Percentiles rank a stretch among this genome's conserved stretches.
Evolutionary conservation across 92 coral and sea anemone species (phyloP).

Genomic region (Pocillopora grandis): DNA sequence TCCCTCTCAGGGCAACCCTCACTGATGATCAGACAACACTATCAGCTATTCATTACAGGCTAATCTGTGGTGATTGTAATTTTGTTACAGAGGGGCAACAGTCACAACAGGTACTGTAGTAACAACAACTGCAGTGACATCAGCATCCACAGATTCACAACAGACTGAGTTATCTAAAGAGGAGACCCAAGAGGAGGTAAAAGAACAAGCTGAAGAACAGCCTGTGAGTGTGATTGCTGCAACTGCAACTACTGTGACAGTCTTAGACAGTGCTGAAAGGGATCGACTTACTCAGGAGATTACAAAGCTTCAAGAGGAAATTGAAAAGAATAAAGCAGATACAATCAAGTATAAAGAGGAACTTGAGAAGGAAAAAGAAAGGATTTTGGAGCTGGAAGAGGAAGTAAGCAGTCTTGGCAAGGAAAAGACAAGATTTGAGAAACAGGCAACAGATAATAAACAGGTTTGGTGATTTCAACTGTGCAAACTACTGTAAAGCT

Average conservation of each 20-base stretch:
- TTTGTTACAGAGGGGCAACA: conserved; percentile 34
- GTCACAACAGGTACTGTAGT: conserved; percentile 38
- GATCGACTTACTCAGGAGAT: conserved; percentile 59
- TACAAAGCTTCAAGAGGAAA: conserved; percentile 62
- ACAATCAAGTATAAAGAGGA: conserved; percentile 66
- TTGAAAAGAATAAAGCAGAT: conserved; percentile 65
- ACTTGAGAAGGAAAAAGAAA: conserved; percentile 60
- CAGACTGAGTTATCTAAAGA: conserved; percentile 47
- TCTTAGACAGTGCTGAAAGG: conserved; percentile 66
- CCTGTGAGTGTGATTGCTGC: not conserved
- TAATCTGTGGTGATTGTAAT: not conserved
- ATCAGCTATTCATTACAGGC: not conserved
- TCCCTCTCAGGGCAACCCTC: too few species aligned
- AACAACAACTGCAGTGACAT: conserved; percentile 57
- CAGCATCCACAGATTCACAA: conserved; percentile 42
- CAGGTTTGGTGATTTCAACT: conserved; percentile 61
- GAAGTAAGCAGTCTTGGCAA: conserved; percentile 68
- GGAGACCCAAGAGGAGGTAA: conserved; percentile 61
- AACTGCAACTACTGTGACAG: conserved; percentile 51
- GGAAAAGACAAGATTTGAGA: conserved; percentile 85
- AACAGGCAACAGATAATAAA: conserved; percentile 80
- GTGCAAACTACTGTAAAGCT: too few species aligned
- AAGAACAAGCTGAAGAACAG: conserved; percentile 51
- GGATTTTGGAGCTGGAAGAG: conserved; percentile 61
- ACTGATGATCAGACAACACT: too few species aligned